Base-by-base conservation (phyloP, 2,888 invertebrate species). In the Melanophora roralis region DNA sequence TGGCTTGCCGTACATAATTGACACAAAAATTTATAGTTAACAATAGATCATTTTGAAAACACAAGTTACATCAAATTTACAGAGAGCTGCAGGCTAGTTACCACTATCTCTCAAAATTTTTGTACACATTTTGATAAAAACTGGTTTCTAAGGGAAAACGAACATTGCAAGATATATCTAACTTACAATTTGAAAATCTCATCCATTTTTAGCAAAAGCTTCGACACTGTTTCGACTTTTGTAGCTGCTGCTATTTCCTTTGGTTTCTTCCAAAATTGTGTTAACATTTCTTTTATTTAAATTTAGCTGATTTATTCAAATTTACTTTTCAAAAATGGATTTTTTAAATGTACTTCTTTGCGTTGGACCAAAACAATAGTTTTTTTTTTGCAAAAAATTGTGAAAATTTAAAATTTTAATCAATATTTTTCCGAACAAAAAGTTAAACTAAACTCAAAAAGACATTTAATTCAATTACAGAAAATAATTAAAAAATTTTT, bases 131-230 rank as follows among this genome's bases (percentile, higher is more conserved):
- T n/a, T n/a, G n/a, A n/a, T n/a, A n/a, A n/a, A n/a, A n/a, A n/a
- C n/a, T n/a, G n/a, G n/a, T n/a, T n/a, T n/a, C n/a, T n/a, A n/a
- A n/a, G n/a, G n/a, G n/a, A n/a, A n/a, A n/a, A n/a, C n/a, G n/a
- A n/a, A n/a, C n/a, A n/a, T n/a, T n/a, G n/a, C n/a, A n/a, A n/a
- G n/a, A n/a, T n/a, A n/a, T n/a, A 27, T 27, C 19, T 7, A 2
- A 82, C 82, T 82, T 59, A 83, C 83, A 47, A n/a, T 60, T 82
- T 83, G 60, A 83, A 83, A 1, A 67, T 51, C n/a, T 81, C 82
- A 78, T 82, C 82, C 8, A 55, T 73, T 40, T 80, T 68, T 6
- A 74, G 7, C 16, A 83, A 21, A 49, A 80, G 65, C 47, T 81
- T 76, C n/a, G 83, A 75, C n/a, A 78, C 68, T 12, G 68, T 64